Evolutionary conservation across 2,888 invertebrate genomes (phyloP).

Genomic region (Spatulosminthurus flaviceps): DNA sequence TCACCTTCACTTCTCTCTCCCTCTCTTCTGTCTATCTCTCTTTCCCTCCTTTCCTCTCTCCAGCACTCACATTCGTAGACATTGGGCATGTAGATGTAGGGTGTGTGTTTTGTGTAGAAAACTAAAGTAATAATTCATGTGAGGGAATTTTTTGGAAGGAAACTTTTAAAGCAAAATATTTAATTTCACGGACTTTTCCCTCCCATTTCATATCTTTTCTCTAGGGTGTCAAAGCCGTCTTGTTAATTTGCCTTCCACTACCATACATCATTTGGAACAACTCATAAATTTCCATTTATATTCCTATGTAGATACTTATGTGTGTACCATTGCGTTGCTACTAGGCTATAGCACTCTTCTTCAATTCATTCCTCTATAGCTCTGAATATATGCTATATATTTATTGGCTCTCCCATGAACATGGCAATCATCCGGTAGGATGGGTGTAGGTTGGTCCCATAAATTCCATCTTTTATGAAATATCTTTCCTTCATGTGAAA

Average conservation of each 20-base stretch:
- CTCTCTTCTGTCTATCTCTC: conserved; percentile 29
- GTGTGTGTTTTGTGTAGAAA: too few species aligned
- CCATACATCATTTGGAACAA: conserved; percentile 8
- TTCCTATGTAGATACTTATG: too few species aligned
- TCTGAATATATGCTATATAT: too few species aligned
- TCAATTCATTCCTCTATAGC: too few species aligned
- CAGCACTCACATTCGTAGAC: background rate
- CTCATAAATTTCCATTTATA: conserved; percentile 37
- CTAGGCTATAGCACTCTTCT: too few species aligned
- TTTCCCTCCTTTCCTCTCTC: conserved; percentile 31
- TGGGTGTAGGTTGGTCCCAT: background rate
- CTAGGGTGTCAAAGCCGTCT: conserved; percentile 15
- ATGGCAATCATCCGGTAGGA: background rate
- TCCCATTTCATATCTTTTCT: conserved; percentile 29
- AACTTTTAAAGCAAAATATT: conserved; percentile 39
- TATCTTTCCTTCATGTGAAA: background rate
- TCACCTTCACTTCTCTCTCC: conserved; percentile 45
- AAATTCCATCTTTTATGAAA: background rate
- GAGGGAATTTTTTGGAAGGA: conserved; percentile 13
- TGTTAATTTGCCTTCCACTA: conserved; percentile 26
- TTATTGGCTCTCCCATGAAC: background rate
- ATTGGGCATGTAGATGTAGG: background rate
- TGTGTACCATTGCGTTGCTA: too few species aligned
- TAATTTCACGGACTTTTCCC: conserved; percentile 42
- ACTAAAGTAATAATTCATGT: conserved; percentile 19